Conservation (phyloP, 2,888 invertebrate genomes). For the Formica aserva region DNA sequence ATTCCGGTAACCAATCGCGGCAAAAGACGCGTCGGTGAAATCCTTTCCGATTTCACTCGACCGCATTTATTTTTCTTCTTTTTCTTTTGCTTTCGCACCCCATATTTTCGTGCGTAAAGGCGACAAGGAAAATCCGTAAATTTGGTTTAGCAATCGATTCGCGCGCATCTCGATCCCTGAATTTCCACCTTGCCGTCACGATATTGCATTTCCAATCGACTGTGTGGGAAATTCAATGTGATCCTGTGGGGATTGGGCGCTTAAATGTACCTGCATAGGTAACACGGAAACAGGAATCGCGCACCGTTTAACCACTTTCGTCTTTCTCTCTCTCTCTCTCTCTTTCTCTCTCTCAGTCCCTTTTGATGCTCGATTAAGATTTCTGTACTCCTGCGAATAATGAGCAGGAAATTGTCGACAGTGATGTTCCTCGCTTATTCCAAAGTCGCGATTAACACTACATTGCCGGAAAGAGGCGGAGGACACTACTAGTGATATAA, state of each 20-base stretch:
- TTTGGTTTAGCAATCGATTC: slow-evolving; percentile 30
- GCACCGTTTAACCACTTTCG: slow-evolving; percentile 8
- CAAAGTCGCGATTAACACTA: slow-evolving; percentile 5
- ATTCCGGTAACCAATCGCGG: slow-evolving; percentile 25
- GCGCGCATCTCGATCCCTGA: background rate
- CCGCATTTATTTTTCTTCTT: background rate
- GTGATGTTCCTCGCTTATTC: slow-evolving; percentile 25
- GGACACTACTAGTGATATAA: slow-evolving; percentile 31
- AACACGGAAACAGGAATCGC: slow-evolving; percentile 26
- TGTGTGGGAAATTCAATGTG: slow-evolving; percentile 42
- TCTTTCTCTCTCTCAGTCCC: background rate
- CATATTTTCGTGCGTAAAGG: slow-evolving; percentile 12
- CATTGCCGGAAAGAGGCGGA: slow-evolving; percentile 10
- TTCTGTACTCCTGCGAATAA: slow-evolving; percentile 1
- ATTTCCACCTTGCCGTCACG: slow-evolving; percentile 19
- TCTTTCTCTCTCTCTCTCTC: background rate
- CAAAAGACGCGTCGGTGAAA: background rate
- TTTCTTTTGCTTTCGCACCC: background rate
- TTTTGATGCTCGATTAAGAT: slow-evolving; percentile 47
- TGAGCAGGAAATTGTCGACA: slow-evolving; percentile 45
- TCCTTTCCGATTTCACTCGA: slow-evolving; percentile 5
- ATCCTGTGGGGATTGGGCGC: slow-evolving; percentile 17
- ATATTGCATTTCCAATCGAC: slow-evolving; percentile 31
- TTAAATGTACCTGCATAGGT: slow-evolving; percentile 43
- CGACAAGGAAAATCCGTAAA: slow-evolving; percentile 28